Evolutionary conservation across 2,113 vertebrate species (phyloP).

Genomic region (Rynchops niger): DNA sequence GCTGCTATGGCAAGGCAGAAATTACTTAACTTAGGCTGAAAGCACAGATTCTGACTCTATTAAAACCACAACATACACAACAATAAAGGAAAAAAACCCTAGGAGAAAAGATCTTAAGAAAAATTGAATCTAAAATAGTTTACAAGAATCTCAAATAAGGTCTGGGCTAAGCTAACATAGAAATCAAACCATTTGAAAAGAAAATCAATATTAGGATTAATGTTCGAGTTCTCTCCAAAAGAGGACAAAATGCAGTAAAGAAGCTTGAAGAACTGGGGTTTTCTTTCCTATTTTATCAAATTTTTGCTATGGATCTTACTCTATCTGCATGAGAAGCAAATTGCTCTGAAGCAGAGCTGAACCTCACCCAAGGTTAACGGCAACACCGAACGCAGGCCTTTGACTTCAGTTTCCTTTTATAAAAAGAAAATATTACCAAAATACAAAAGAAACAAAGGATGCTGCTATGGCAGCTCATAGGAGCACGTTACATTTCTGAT

Average conservation of each 20-base stretch:
- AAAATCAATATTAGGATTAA: neutral
- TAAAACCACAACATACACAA: neutral
- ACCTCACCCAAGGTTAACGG: neutral
- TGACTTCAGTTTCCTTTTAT: neutral
- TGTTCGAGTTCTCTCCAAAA: neutral
- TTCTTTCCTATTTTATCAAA: neutral
- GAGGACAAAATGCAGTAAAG: neutral
- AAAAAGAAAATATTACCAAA: neutral
- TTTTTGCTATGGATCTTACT: neutral
- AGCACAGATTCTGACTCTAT: neutral
- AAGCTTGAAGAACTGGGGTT: neutral
- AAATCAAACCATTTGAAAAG: neutral
- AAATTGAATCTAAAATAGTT: neutral
- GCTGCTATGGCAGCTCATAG: rapidly evolving
- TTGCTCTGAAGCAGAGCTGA: neutral
- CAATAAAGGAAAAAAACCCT: neutral
- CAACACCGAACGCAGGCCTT: neutral
- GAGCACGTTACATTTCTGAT: neutral
- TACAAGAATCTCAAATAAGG: neutral
- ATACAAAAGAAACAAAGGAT: neutral
- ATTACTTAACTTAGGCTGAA: neutral
- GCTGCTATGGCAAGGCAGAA: neutral
- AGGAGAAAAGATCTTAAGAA: neutral
- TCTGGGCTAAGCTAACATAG: neutral
- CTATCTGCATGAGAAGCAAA: neutral